phyloP scores from a whole-genome alignment of 2,113 vertebrate genomes.

The Macaca nemestrina region DNA sequence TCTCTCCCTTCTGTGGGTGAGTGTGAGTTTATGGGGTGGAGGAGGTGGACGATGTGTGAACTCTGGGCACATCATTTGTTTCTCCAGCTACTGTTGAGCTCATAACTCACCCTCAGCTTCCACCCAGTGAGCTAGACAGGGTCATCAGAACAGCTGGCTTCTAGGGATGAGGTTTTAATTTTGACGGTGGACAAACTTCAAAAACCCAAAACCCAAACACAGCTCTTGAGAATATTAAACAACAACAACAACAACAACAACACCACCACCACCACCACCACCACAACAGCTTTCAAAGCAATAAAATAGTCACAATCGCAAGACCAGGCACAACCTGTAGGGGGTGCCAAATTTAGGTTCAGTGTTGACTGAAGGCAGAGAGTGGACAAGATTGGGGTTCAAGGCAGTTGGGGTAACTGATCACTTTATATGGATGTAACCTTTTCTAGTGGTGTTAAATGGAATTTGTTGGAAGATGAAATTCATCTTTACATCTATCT shows the following conservation, averaged over 20 bases:
- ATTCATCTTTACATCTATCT: not conserved
- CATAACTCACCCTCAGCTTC: slow-evolving; percentile 55
- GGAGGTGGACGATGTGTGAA: slow-evolving; percentile 63
- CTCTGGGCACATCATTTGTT: slow-evolving; percentile 66
- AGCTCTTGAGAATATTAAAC: slow-evolving; percentile 13
- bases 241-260: not conserved
- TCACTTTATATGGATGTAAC: not conserved
- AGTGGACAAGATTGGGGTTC: not conserved
- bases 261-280: not conserved
- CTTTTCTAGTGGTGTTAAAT: not conserved
- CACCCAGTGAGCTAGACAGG: slow-evolving; percentile 45
- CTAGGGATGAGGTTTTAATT: slow-evolving; percentile 47
- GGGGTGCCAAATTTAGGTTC: slow-evolving; percentile 50
- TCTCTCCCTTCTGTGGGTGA: not conserved
- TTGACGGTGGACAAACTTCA: slow-evolving; percentile 17
- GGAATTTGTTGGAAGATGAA: slow-evolving; percentile 28
- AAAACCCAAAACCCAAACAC: not conserved
- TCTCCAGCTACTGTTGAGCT: slow-evolving; percentile 57
- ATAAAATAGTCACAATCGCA: not conserved
- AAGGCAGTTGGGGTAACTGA: not conserved
- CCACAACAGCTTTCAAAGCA: not conserved
- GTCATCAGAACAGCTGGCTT: slow-evolving; percentile 43
- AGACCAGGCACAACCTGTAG: slow-evolving; percentile 33
- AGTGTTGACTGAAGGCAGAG: not conserved
- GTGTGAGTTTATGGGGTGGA: slow-evolving; percentile 64